Evolutionary conservation across 2,888 invertebrate genomes (phyloP), one percentile per base, ranked within the genome.

Genomic region (Gymnosoma rotundatum): DNA sequence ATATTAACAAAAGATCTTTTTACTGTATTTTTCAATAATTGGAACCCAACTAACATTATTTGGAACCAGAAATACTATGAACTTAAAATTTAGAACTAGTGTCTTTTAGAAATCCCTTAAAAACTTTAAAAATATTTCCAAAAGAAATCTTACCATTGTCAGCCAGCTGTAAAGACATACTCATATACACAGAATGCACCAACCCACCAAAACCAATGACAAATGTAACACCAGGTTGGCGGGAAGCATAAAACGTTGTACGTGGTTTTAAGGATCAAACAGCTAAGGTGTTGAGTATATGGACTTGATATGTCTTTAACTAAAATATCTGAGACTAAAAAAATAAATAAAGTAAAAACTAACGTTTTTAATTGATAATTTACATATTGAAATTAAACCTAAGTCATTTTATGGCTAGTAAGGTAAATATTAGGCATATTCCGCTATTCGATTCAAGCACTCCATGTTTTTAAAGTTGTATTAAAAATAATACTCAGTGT

Each of bases 11-110:
- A 88, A 56, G 87, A 89, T 20, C 87, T 92, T 0, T 90, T 89
- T 50, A 56, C 81, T 0, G 81, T 89, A 18, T 92, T 92, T 81
- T 90, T 91, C 0, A 87, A 87, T 0, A 89, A 90, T 18, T 86
- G 92, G 0, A 86, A 86, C 32, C 83, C 89, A 8, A 92, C 92
- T 0, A 92, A 91, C 83, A 87, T 91, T 92, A 88, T 76, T 76
- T 92, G 2, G 91, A 92, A 73, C 25, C 92, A 12, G 90, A 92
- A 85, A 83, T 91, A 72, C 45, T 89, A 6, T 86, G 87, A 5
- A 45, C 78, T 8, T 2, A 38, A 9, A 32, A 38, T 12, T 8
- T 20, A 1, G 21, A 48, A 38, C 10, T 66, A 72, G 18, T 36
- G n/a, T 18, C 36, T 2, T 45, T 20, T 21, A 36, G 79, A 58